Evolutionary conservation across 2,797 vertebrate genomes (phyloP).

Genomic region (Syndactyla subalaris): DNA sequence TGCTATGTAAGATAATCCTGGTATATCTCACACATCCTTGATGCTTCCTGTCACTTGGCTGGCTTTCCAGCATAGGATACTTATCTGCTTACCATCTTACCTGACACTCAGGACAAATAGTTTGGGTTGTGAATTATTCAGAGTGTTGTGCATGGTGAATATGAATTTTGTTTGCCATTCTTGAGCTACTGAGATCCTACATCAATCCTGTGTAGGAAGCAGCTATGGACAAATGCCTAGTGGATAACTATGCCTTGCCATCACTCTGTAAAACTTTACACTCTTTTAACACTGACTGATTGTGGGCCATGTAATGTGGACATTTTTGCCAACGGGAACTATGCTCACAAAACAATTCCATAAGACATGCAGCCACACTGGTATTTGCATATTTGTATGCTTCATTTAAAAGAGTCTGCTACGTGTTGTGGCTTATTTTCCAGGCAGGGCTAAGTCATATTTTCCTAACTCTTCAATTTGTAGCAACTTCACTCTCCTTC

Average conservation of each 20-base stretch:
- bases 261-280: not conserved
- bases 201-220: not conserved
- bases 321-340: conserved; percentile 2
- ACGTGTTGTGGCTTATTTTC: not conserved
- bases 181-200: not conserved
- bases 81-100: not conserved
- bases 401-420: not conserved
- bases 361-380: not conserved
- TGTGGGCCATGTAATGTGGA: not conserved
- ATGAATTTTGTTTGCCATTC: not conserved
- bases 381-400: not conserved
- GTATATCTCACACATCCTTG: not conserved
- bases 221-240: not conserved
- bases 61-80: not conserved
- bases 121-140: not conserved
- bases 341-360: conserved; percentile 9
- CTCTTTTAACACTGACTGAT: not conserved
- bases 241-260: not conserved
- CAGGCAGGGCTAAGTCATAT: not conserved
- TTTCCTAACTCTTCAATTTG: conserved; percentile 11
- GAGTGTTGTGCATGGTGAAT: not conserved
- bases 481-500: not conserved
- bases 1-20: not conserved
- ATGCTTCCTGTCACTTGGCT: not conserved
- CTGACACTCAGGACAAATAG: not conserved